phyloP scores from a whole-genome alignment of 2,888 invertebrate genomes.

The Lepidocyrtinus sp. region DNA sequence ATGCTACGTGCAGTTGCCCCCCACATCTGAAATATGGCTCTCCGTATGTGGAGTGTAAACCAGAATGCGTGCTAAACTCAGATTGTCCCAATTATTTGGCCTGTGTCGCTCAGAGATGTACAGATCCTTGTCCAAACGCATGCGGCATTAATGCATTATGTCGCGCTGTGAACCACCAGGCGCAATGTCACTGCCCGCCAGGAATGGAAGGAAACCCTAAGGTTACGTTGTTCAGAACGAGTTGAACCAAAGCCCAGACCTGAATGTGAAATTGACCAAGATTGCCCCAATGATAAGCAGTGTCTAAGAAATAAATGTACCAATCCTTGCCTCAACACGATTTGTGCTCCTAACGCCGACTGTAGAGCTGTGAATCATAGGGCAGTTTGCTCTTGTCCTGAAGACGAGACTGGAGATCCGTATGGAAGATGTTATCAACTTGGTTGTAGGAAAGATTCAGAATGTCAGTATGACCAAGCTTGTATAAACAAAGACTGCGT shows the following conservation, averaged over 20 bases:
- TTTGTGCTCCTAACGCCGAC: conserved; percentile 78
- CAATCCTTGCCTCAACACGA: conserved; percentile 79
- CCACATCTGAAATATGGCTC: conserved; percentile 64
- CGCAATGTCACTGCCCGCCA: conserved; percentile 86
- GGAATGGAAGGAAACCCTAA: conserved; percentile 85
- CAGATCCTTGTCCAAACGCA: conserved; percentile 70
- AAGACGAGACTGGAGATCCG: conserved; percentile 80
- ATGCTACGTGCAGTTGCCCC: conserved; percentile 84
- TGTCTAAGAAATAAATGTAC: conserved; percentile 85
- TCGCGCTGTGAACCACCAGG: conserved; percentile 84
- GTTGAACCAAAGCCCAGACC: conserved; percentile 82
- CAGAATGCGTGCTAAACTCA: conserved; percentile 90
- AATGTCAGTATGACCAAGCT: conserved; percentile 86
- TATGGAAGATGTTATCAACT: conserved; percentile 72
- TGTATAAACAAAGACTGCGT: conserved; percentile 87
- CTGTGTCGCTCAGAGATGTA: conserved; percentile 88
- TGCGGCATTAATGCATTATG: conserved; percentile 86
- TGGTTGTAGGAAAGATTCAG: conserved; percentile 88
- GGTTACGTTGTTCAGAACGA: conserved; percentile 80
- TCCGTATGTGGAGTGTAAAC: conserved; percentile 70
- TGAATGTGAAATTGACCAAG: conserved; percentile 83
- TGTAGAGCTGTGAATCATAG: conserved; percentile 85
- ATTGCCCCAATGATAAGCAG: conserved; percentile 87
- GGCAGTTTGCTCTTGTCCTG: conserved; percentile 86
- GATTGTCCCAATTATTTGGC: conserved; percentile 88